phyloP scores from a whole-genome alignment of 2,888 invertebrate genomes.

The Muscina levida region DNA sequence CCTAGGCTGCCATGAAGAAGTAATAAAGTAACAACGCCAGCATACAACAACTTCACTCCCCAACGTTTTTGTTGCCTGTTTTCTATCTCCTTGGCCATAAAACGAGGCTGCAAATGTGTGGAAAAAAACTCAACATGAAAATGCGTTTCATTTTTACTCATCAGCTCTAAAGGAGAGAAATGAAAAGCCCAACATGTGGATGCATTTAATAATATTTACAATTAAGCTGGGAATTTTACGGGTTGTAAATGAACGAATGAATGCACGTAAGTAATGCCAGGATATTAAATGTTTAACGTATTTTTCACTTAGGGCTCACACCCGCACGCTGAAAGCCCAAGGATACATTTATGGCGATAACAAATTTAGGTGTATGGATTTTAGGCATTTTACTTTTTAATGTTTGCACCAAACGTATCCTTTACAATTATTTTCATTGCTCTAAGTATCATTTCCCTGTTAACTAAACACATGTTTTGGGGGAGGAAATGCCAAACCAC shows the following conservation, averaged over 20 bases:
- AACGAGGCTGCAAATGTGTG: conserved; percentile 8
- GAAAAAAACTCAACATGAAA: conserved; percentile 4
- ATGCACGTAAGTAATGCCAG: conserved; percentile 41
- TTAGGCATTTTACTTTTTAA: no score
- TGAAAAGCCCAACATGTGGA: conserved; percentile 43
- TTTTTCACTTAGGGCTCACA: not conserved
- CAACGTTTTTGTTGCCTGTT: not conserved
- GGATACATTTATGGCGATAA: not conserved
- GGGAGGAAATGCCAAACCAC: no score
- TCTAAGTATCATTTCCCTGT: not conserved
- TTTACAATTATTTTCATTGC: conserved; percentile 7
- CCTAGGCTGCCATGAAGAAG: conserved; percentile 10
- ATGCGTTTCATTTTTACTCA: conserved; percentile 18
- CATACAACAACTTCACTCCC: no score
- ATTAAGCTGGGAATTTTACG: conserved; percentile 51
- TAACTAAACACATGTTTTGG: not conserved
- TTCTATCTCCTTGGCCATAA: conserved; percentile 28
- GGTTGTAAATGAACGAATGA: conserved; percentile 38
- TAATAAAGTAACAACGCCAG: conserved; percentile 31
- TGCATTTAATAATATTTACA: conserved; percentile 49
- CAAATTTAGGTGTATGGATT: no score
- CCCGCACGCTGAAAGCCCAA: not conserved
- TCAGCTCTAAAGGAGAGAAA: not conserved
- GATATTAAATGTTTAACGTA: conserved; percentile 13
- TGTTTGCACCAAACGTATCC: not conserved